Conservation (phyloP, 2,888 invertebrate species). For the Cloeon dipterum region DNA sequence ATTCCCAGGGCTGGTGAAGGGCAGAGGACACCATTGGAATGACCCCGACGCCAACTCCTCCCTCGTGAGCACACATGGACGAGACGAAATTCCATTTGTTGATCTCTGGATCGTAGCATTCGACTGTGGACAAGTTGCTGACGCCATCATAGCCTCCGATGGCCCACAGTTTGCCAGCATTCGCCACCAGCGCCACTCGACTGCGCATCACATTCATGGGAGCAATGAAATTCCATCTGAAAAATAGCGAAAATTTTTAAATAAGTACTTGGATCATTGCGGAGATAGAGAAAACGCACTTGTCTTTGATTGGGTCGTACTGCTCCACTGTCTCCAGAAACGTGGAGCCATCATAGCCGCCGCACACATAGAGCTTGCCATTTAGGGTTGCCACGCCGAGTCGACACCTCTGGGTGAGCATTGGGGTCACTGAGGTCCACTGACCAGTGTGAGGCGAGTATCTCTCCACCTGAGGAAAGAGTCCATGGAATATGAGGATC, state of each 20-base stretch:
- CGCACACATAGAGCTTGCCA: constrained; percentile 62
- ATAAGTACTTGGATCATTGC: too few species aligned
- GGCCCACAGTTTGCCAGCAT: constrained; percentile 64
- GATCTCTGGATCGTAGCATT: constrained; percentile 51
- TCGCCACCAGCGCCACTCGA: constrained; percentile 58
- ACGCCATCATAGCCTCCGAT: constrained; percentile 62
- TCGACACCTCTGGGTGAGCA: constrained; percentile 59
- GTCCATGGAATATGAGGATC: too few species aligned
- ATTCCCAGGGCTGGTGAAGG: neutral
- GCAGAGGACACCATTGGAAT: constrained; percentile 26
- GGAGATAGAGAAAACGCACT: too few species aligned
- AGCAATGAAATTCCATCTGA: constrained; percentile 48
- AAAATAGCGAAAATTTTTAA: too few species aligned
- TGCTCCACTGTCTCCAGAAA: constrained; percentile 65
- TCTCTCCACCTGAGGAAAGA: constrained; percentile 36
- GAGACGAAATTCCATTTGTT: constrained; percentile 51
- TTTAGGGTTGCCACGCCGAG: constrained; percentile 60
- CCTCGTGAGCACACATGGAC: constrained; percentile 68
- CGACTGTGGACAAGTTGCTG: constrained; percentile 60
- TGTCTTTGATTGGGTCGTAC: constrained; percentile 47
- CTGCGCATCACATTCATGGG: constrained; percentile 65
- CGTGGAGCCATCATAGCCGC: constrained; percentile 64
- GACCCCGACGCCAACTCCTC: constrained; percentile 74
- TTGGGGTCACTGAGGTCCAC: constrained; percentile 53
- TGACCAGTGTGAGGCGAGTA: constrained; percentile 48